Evolutionary conservation across 92 coral and sea anemone genomes (phyloP), one percentile per base, ranked within the genome.

Genomic region (Ricordea florida): DNA sequence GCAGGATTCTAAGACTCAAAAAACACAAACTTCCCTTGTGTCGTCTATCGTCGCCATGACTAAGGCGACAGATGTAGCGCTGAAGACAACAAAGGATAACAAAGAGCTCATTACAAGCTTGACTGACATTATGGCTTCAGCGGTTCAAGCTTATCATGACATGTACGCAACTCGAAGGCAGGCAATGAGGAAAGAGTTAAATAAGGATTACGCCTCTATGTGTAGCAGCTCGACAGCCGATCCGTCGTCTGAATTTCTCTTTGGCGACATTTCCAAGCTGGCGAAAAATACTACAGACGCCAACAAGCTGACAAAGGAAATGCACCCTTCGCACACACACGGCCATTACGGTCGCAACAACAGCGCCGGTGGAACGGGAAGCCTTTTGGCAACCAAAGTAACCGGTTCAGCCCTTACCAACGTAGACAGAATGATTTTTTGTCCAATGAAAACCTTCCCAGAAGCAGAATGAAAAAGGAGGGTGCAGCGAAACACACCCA

Each of bases 11-110:
- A 85, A 85, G 69, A 42, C 57, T 38, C 85, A 78, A 34, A 85
- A 78, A 25, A 24, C 84, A 24, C 80, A 84, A 57, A 75, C 75
- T 60, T 69, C 82, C 24, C 78, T 84, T 5, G 72, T 77, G 40
- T 84, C 74, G 20, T 72, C 68, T 21, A 42, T 62, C 23, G 59
- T 62, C 38, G 85, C 76, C 38, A 53, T 65, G 51, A 35, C 32
- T 10, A 51, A 32, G 56, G 87, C 76, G 25, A 78, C 89, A 31
- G 78, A 67, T 25, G 28, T 44, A 23, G 62, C 50, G 33, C 66
- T 83, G 17, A 72, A 57, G 60, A 42, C 46, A 51, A 59, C 41
- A 8, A 21, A 17, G 20, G 50, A 6, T 6, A 52, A 50, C 62
- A 70, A 70, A 28, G 78, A 70, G 49, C 50, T 52, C 14, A 31